Conservation (phyloP, 2,888 invertebrate genomes). For the Galeruca laticollis region DNA sequence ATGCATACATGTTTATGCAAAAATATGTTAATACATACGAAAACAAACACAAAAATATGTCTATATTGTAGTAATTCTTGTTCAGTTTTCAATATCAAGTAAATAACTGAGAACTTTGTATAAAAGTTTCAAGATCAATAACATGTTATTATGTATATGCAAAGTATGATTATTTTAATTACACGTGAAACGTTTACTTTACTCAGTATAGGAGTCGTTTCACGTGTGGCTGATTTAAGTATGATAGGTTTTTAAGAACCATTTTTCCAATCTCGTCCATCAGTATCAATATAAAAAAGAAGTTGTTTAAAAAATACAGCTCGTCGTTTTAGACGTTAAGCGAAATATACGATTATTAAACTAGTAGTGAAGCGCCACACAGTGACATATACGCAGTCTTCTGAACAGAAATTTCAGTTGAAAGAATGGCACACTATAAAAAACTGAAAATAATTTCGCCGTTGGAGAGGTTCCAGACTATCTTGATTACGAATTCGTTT, state of each 20-base stretch:
- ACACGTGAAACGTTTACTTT: background rate
- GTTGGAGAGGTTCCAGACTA: too few relatives aligned
- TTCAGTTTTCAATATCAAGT: background rate
- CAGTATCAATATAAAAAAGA: conserved; percentile 1
- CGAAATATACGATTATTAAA: background rate
- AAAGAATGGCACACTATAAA: too few relatives aligned
- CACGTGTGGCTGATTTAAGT: conserved; percentile 6
- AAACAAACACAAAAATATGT: background rate
- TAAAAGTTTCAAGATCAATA: background rate
- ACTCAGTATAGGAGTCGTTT: background rate
- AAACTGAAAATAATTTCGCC: too few relatives aligned
- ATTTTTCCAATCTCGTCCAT: background rate
- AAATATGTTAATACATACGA: background rate
- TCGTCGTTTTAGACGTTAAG: background rate
- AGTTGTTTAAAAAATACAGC: background rate
- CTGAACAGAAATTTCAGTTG: too few relatives aligned
- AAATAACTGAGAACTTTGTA: background rate
- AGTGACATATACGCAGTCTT: too few relatives aligned
- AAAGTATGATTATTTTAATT: background rate
- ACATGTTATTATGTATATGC: background rate
- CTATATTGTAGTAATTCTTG: background rate
- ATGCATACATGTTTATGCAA: conserved; percentile 2
- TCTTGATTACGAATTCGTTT: too few relatives aligned
- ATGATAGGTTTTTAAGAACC: background rate
- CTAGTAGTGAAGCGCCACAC: too few relatives aligned